Evolutionary conservation across 2,113 vertebrate species (phyloP).

Genomic region (Apteryx mantelli): DNA sequence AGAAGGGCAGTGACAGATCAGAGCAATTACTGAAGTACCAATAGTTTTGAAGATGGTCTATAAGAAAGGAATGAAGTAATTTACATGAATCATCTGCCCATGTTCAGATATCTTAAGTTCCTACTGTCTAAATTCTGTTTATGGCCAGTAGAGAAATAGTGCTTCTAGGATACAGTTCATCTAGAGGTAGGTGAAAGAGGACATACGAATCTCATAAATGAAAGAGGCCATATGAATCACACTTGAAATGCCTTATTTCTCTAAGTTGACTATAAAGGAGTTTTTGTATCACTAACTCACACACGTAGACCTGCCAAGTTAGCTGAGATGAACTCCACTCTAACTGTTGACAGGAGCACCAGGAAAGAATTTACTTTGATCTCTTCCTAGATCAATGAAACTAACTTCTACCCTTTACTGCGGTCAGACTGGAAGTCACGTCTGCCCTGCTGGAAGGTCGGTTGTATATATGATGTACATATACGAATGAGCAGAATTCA

Average conservation of each 20-base stretch:
- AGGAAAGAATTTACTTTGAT: neutral
- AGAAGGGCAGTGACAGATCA: neutral
- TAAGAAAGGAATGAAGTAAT: neutral
- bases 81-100: neutral
- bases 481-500: fast-evolving
- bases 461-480: neutral
- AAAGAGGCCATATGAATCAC: neutral
- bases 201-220: neutral
- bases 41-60: neutral
- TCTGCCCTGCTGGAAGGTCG: fast-evolving
- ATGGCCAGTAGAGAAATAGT: neutral
- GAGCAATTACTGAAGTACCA: neutral
- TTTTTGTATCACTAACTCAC: neutral
- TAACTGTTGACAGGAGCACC: neutral
- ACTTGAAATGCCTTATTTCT: neutral
- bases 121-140: neutral
- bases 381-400: neutral
- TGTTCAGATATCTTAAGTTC: neutral
- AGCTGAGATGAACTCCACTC: neutral
- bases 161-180: neutral
- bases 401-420: neutral
- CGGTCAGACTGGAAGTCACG: neutral
- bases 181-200: neutral
- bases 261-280: neutral
- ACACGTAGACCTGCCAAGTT: neutral